phyloP scores from a whole-genome alignment of 2,797 vertebrate genomes.

The Meda fulgida region DNA sequence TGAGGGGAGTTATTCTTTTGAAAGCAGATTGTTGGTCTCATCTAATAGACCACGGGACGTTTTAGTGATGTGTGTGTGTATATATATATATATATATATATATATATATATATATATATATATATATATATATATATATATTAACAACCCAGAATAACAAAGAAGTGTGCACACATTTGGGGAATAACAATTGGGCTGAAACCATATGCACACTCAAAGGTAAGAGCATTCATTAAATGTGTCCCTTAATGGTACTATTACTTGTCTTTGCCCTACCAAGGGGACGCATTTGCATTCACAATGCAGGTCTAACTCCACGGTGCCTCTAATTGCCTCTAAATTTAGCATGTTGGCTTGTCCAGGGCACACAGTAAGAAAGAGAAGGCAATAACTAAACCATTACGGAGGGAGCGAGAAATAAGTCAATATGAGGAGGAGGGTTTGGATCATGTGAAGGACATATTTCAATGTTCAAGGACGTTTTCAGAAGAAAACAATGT shows the following conservation, averaged over 20 bases:
- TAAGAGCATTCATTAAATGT: slow-evolving; percentile 61
- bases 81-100: too few species aligned
- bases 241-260: slow-evolving; percentile 63
- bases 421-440: slow-evolving; percentile 21
- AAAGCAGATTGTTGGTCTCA: slow-evolving; percentile 38
- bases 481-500: slow-evolving; percentile 30
- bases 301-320: slow-evolving; percentile 57
- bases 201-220: slow-evolving; percentile 56
- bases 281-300: slow-evolving; percentile 67
- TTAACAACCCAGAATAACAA: background rate
- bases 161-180: background rate
- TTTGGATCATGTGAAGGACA: slow-evolving; percentile 52
- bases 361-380: slow-evolving; percentile 44
- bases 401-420: slow-evolving; percentile 16
- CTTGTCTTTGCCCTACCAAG: slow-evolving; percentile 59
- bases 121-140: too few species aligned
- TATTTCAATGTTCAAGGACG: slow-evolving; percentile 50
- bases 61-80: slow-evolving; percentile 24
- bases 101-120: too few species aligned
- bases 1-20: slow-evolving; percentile 17
- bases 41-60: slow-evolving; percentile 23
- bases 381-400: slow-evolving; percentile 52
- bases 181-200: slow-evolving; percentile 30
- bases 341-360: slow-evolving; percentile 64
- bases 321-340: slow-evolving; percentile 72